Evolutionary conservation across 2,797 vertebrate genomes (phyloP).

Genomic region (Tiaroga cobitis): DNA sequence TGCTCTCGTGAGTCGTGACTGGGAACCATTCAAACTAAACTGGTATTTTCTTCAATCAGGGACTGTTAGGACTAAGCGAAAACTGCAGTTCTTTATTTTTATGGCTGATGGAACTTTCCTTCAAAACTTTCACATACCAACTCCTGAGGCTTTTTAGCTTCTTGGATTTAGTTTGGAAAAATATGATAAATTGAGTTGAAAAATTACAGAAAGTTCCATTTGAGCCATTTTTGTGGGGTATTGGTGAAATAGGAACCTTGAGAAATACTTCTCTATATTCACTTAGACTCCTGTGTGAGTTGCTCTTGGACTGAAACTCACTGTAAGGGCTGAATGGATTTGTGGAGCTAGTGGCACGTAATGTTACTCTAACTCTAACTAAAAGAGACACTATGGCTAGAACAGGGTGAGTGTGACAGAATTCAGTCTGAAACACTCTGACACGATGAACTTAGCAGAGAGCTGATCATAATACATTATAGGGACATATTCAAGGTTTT

Average conservation of each 20-base stretch:
- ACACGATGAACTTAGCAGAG: neutral
- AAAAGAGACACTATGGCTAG: constrained; percentile 20
- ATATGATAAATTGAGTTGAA: constrained; percentile 15
- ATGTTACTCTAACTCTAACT: constrained; percentile 5
- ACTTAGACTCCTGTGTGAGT: neutral
- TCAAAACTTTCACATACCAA: neutral
- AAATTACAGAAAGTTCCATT: neutral
- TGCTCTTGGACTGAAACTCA: constrained; percentile 17
- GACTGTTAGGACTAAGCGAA: constrained; percentile 1
- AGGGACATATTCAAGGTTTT: neutral
- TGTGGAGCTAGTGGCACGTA: constrained; percentile 23
- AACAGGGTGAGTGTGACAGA: constrained; percentile 33
- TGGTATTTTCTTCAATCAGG: neutral
- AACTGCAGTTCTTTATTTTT: neutral
- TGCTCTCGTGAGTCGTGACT: neutral
- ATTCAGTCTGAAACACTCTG: constrained; percentile 16
- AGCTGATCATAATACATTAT: neutral
- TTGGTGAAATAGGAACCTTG: constrained; percentile 15
- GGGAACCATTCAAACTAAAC: constrained; percentile 18
- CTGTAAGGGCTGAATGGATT: constrained; percentile 13
- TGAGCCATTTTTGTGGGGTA: neutral
- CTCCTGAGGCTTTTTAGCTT: neutral
- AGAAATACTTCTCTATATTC: constrained; percentile 13
- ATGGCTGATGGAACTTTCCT: neutral
- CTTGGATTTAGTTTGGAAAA: constrained; percentile 12